These are phyloP conservation scores for Panurus biarmicus DNA, from an alignment of 2,113 vertebrate species.

Conservation along the genomic window DNA sequence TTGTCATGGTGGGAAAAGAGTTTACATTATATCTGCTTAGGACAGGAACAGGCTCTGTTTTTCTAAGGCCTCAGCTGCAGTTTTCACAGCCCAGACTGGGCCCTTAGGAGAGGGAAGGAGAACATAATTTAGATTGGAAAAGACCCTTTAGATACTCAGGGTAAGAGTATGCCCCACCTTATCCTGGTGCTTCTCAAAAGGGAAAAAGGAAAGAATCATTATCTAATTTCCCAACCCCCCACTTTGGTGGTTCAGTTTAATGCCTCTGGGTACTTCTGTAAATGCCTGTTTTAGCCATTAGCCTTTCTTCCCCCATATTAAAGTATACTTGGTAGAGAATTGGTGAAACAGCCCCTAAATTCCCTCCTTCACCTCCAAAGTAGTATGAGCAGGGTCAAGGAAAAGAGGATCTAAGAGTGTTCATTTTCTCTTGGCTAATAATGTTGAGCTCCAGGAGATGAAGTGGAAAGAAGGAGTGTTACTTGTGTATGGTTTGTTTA, in stretches of 20 bases:
- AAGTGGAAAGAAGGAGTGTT: not conserved
- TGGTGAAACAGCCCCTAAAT: not conserved
- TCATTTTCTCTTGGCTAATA: not conserved
- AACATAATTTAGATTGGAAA: not conserved
- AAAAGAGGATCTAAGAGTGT: not conserved
- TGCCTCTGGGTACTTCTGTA: not conserved
- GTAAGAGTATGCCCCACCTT: not conserved
- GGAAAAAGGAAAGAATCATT: not conserved
- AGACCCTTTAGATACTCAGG: not conserved
- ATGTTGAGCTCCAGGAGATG: not conserved
- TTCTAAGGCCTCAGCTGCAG: not conserved
- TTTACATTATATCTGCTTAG: not conserved
- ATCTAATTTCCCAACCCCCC: not conserved
- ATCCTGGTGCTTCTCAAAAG: not conserved
- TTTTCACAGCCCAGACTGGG: not conserved
- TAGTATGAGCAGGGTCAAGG: not conserved
- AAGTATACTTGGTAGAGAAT: not conserved
- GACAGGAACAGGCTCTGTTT: not conserved
- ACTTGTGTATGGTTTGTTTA: not conserved
- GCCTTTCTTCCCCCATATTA: not conserved
- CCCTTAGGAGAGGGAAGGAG: not conserved
- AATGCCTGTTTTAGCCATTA: not conserved
- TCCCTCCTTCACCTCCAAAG: not conserved
- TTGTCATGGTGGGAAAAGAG: not conserved
- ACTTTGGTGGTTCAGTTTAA: not conserved